Percentiles rank a stretch among this genome's conserved stretches.
phyloP scores from a whole-genome alignment of 1,140 invertebrate species.

The Oncopeltus fasciatus region DNA sequence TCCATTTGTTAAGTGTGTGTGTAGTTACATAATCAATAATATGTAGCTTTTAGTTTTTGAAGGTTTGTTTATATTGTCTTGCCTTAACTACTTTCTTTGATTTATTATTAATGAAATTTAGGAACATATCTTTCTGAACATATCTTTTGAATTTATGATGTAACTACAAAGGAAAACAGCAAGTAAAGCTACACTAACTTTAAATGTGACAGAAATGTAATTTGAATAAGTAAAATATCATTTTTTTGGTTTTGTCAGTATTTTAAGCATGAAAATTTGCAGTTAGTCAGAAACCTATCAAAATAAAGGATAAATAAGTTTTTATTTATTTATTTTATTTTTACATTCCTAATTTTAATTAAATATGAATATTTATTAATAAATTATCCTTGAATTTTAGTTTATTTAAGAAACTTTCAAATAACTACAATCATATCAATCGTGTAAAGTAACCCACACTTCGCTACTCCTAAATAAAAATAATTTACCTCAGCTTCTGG shows the following conservation, averaged over 20 bases:
- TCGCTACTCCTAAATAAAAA: neutral
- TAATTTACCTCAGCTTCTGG: neutral
- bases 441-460: neutral
- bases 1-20: no score
- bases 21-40: no score
- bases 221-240: neutral
- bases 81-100: no score
- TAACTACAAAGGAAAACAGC: neutral
- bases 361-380: neutral
- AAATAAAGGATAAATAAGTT: no score
- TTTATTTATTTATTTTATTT: neutral
- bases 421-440: neutral
- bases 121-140: no score
- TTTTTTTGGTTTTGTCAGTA: neutral
- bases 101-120: no score
- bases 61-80: no score
- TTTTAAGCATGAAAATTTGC: neutral
- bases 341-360: neutral
- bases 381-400: neutral
- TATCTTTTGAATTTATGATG: no score
- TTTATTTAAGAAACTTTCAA: neutral
- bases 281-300: no score
- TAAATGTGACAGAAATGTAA: neutral
- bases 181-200: neutral
- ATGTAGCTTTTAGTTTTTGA: no score